Evolutionary conservation across 2,113 vertebrate species (phyloP).

Genomic region (Charina bottae): DNA sequence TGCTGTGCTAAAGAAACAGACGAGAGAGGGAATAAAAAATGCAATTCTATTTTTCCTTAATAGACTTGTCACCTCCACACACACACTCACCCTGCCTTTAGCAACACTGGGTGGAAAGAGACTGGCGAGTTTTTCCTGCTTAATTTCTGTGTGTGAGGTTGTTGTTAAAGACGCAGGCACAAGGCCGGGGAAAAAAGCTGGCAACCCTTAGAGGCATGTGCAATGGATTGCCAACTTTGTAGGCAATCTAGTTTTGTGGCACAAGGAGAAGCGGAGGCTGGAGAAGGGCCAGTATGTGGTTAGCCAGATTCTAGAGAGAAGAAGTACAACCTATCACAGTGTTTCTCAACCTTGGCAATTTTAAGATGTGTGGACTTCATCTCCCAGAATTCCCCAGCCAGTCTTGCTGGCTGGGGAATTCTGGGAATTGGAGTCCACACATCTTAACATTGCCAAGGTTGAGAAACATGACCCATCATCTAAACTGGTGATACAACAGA

Average conservation of each 20-base stretch:
- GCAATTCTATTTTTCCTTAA: background rate
- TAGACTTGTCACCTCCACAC: background rate
- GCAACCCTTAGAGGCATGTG: too few relatives aligned
- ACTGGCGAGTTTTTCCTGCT: background rate
- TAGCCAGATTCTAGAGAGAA: background rate
- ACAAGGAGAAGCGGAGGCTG: background rate
- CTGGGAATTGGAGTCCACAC: too few relatives aligned
- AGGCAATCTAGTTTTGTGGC: too few relatives aligned
- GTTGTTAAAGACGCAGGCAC: background rate
- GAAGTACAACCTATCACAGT: too few relatives aligned
- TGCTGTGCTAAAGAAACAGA: background rate
- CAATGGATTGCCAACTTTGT: background rate
- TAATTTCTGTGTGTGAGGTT: background rate
- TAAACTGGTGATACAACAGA: background rate
- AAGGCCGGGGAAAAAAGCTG: too few relatives aligned
- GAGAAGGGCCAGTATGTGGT: background rate
- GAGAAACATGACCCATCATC: background rate
- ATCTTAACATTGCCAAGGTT: too few relatives aligned
- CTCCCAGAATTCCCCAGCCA: too few relatives aligned
- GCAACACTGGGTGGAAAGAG: background rate
- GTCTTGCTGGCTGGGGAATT: too few relatives aligned
- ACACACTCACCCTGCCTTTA: background rate
- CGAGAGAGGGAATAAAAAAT: background rate
- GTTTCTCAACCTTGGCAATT: too few relatives aligned
- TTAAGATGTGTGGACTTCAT: too few relatives aligned